phyloP scores from a whole-genome alignment of 2,888 invertebrate species.

The Galerucella nymphaeae region DNA sequence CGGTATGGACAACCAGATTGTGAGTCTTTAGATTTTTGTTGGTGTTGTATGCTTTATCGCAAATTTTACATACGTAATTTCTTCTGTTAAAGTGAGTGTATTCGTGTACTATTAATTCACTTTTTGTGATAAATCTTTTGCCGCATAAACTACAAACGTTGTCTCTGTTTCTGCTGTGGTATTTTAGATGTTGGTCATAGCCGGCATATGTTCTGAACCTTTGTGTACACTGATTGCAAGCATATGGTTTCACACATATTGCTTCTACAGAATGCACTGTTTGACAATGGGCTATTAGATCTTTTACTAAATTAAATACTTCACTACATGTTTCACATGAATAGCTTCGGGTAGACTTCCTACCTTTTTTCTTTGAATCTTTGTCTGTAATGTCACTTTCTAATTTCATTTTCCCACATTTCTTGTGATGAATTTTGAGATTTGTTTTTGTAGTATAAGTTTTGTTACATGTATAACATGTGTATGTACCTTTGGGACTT shows the following conservation, averaged over 20 bases:
- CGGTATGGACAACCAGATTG: slow-evolving; percentile 56
- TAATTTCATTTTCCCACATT: slow-evolving; percentile 10
- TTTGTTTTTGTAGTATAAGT: slow-evolving; percentile 20
- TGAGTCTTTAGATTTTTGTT: slow-evolving; percentile 54
- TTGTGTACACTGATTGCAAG: slow-evolving; percentile 53
- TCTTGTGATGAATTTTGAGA: slow-evolving; percentile 29
- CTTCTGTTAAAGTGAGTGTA: slow-evolving; percentile 55
- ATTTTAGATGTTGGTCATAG: slow-evolving; percentile 55
- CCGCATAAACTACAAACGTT: slow-evolving; percentile 57
- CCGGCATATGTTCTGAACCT: slow-evolving; percentile 46
- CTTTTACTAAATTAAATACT: slow-evolving; percentile 50
- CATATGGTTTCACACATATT: slow-evolving; percentile 54
- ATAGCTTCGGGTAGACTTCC: slow-evolving; percentile 30
- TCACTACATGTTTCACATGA: slow-evolving; percentile 53
- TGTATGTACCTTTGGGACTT: slow-evolving; percentile 17
- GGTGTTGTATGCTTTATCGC: slow-evolving; percentile 57
- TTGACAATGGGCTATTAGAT: slow-evolving; percentile 53
- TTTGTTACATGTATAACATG: slow-evolving; percentile 27
- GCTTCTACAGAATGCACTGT: slow-evolving; percentile 50
- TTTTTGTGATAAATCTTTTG: slow-evolving; percentile 62
- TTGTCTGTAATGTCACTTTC: slow-evolving; percentile 17
- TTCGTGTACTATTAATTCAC: slow-evolving; percentile 55
- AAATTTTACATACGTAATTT: slow-evolving; percentile 53
- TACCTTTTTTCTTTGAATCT: slow-evolving; percentile 23
- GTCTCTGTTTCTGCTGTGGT: slow-evolving; percentile 52